Evolutionary conservation across 2,888 invertebrate species (phyloP), one percentile per base, ranked within the genome.

Genomic region (Serripes groenlandicus): DNA sequence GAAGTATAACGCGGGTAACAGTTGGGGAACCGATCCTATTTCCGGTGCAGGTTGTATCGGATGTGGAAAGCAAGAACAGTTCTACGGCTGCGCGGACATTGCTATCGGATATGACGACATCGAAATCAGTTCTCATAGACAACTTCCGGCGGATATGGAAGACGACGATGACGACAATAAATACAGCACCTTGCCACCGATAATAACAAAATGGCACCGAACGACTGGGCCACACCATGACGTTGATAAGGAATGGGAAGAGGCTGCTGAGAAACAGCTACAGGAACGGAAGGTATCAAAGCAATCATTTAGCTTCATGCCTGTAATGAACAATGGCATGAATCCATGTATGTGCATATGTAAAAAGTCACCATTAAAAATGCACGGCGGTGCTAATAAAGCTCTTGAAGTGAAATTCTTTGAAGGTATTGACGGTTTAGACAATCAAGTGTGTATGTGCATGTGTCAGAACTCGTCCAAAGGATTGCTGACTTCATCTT

Each of bases 1-100:
- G 92, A 91, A 89, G 78, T 92, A 92, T 85, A 92, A 90, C 74
- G 90, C 92, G 0, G 92, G 92, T 28, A 92, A 92, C 76, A 91
- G 91, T 70, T 92, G 92, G 92, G 92, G 92, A 28, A 83, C 78
- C 4, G 88, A 90, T 79, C 70, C 85, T 15, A 54, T 28, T 1
- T 83, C 86, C 15, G 90, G 90, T 1, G 68, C 83, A 26, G 82
- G 85, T 2, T 91, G 92, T 77, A 62, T 92, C 15, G 92, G 92
- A 0, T 92, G 91, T 81, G 92, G 92, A 0, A 88, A 89, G 34
- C 92, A 92, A 73, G 92, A 92, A 78, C 91, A 92, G 75, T 92
- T 92, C 78, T 92, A 92, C 82, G 92, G 91, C 35, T 92, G 92
- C 73, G 89, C 92, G 9, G 92, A 92, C 64, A 87, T 92, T 52